Base-by-base conservation (phyloP, 2,888 invertebrate species). In the Apeira syringaria region DNA sequence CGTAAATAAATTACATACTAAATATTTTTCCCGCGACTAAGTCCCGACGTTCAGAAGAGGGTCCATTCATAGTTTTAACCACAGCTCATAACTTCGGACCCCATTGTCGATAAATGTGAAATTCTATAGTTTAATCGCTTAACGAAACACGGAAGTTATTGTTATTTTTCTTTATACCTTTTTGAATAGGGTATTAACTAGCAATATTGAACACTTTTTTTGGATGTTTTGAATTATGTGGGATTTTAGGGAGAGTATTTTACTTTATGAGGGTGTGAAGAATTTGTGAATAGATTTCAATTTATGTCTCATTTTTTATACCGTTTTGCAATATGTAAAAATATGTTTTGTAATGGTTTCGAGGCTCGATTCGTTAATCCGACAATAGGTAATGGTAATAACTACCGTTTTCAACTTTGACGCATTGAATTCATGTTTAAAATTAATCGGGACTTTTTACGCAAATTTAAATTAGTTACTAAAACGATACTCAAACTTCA, bases 151-250 rank as follows among this genome's bases (percentile, higher is more conserved):
- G 56, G 56, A 56, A 56, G 52, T 40, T 22, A 17, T 32, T 42
- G 11, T 45, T 35, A 40, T 43, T 40, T 33, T 24, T 29, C 39
- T 32, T 38, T 47, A 47, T 33, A 20, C 31, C 10, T 42, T 49
- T 47, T 47, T 51, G 50, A 56, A 58, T 56, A 45, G 53, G 39
- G 12, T 22, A 49, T 43, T 50, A 50, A 44, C 31, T 30, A 26
- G 22, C 9, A 37, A 43, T 57, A 30, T 47, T 52, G 42, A 42
- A 39, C 44, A 45, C 44, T 44, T 45, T 22, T 52, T 22, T 52
- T 26, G 17, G 25, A 28, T 38, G 42, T 44, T 50, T 33, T 15
- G 33, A 40, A 43, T 39, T 38, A 41, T 47, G 52, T 36, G 47
- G 47, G 42, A 36, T 43, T 50, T 44, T 27, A 40, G 41, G 25